Evolutionary conservation across 1,140 invertebrate genomes (phyloP), one percentile per base, ranked within the genome.

Genomic region (Oedothorax gibbosus): DNA sequence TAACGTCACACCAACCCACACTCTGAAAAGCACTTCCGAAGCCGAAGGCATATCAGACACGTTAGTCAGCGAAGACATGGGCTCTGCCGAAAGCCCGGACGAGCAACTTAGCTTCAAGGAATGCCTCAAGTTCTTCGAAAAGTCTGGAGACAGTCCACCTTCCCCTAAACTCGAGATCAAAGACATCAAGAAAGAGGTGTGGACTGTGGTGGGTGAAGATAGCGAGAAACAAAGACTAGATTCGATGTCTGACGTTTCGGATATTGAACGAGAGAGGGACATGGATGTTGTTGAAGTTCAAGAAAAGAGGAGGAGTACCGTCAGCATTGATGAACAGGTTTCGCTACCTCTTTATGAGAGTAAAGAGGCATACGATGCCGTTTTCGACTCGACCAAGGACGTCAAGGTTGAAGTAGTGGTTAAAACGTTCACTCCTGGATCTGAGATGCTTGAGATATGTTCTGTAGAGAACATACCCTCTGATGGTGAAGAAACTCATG

Each of bases 71-170:
- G 83, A 85, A 21, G 68, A 78, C 7, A 14, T 50, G 18, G 11
- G 15, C 12, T 2, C 11, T 10, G 21, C 49, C 2, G 68, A 57
- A 21, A 80, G 68, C 57, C 68, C 77, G 8, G 85, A 85, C 9
- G 85, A 85, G 60, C 85, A 85, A 51, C 60, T 85, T 0, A 85
- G 85, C 20, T 85, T 85, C 68, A 56, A 60, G 15, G 85, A 85
- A 57, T 68, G 85, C 15, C 35, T 85, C 21, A 78, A 85, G 15
- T 85, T 85, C 69, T 85, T 85, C 50, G 76, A 85, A 51, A 79
- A 77, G 49, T 60, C 82, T 0, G 15, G 62, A n/a, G 82, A 85
- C 6, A 21, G 35, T 7, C 11, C 7, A 10, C n/a, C 50, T 49
- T 5, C 14, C n/a, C 57, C 64, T 5, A 65, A 50, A 18, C 72